Percentiles rank a stretch among this genome's conserved stretches.
phyloP scores from a whole-genome alignment of 2,888 invertebrate species.

The Timema podura region DNA sequence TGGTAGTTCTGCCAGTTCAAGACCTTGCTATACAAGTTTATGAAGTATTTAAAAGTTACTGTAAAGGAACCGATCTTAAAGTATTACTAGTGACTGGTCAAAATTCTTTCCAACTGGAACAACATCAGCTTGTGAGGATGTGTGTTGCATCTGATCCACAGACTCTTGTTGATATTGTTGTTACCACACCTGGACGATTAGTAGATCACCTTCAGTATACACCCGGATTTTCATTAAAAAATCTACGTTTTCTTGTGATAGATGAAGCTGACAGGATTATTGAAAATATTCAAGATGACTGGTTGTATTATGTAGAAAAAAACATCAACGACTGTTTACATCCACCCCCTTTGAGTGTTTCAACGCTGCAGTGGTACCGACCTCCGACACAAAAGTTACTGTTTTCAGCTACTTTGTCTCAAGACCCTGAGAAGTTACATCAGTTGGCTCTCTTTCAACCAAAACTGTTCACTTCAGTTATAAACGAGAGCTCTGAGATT shows the following conservation, averaged over 20 bases:
- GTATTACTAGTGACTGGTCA: constrained; percentile 52
- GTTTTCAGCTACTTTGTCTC: constrained; percentile 95
- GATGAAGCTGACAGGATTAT: constrained; percentile 97
- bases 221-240: constrained; percentile 67
- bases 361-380: constrained; percentile 47
- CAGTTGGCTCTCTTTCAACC: constrained; percentile 87
- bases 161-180: constrained; percentile 73
- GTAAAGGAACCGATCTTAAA: constrained; percentile 61
- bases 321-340: constrained; percentile 42
- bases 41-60: constrained; percentile 72
- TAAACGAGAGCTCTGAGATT: constrained; percentile 37
- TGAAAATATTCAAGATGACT: constrained; percentile 79
- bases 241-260: constrained; percentile 77
- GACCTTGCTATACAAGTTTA: constrained; percentile 88
- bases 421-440: constrained; percentile 93
- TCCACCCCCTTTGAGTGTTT: constrained; percentile 47
- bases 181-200: constrained; percentile 90
- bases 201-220: constrained; percentile 88
- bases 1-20: constrained; percentile 90
- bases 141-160: constrained; percentile 55
- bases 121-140: constrained; percentile 53
- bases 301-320: constrained; percentile 71
- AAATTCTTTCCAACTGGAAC: constrained; percentile 40
- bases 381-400: constrained; percentile 81
- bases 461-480: constrained; percentile 76